phyloP scores from a whole-genome alignment of 2,888 invertebrate genomes.

The Hymenopus coronatus region DNA sequence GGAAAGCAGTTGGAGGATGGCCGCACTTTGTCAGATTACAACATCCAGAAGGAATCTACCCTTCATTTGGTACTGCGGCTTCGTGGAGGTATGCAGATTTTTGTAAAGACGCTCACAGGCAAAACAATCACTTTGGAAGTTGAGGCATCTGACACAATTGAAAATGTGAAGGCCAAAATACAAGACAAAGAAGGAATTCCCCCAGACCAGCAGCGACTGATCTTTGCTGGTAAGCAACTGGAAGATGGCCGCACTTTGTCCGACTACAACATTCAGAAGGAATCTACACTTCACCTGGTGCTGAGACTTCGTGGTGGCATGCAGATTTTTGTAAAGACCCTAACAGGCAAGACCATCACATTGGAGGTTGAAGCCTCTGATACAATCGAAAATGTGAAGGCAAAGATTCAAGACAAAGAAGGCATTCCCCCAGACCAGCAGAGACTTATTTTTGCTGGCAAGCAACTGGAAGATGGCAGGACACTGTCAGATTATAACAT shows the following conservation, averaged over 20 bases:
- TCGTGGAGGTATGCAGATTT: conserved; percentile 58
- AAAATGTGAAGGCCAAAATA: conserved; percentile 51
- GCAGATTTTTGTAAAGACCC: conserved; percentile 54
- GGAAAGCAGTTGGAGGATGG: conserved; percentile 48
- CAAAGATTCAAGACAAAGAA: conserved; percentile 51
- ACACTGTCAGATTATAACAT: conserved; percentile 58
- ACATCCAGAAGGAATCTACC: conserved; percentile 58
- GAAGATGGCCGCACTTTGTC: conserved; percentile 91
- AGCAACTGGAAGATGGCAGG: conserved; percentile 50
- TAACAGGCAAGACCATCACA: conserved; percentile 52
- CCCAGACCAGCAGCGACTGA: conserved; percentile 53
- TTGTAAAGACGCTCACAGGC: conserved; percentile 49
- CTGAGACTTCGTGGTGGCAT: conserved; percentile 52
- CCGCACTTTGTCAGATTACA: conserved; percentile 56
- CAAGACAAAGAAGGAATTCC: conserved; percentile 42
- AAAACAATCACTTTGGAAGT: conserved; percentile 49
- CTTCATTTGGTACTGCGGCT: conserved; percentile 57
- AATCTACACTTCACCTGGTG: conserved; percentile 58
- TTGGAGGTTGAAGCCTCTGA: conserved; percentile 55
- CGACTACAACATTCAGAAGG: conserved; percentile 90
- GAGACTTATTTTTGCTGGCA: conserved; percentile 47
- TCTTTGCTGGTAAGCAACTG: conserved; percentile 91
- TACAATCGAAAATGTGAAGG: conserved; percentile 55
- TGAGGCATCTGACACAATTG: conserved; percentile 52
- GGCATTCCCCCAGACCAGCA: conserved; percentile 48